phyloP scores from a whole-genome alignment of 2,888 invertebrate species.

The Ochlodes sylvanus region DNA sequence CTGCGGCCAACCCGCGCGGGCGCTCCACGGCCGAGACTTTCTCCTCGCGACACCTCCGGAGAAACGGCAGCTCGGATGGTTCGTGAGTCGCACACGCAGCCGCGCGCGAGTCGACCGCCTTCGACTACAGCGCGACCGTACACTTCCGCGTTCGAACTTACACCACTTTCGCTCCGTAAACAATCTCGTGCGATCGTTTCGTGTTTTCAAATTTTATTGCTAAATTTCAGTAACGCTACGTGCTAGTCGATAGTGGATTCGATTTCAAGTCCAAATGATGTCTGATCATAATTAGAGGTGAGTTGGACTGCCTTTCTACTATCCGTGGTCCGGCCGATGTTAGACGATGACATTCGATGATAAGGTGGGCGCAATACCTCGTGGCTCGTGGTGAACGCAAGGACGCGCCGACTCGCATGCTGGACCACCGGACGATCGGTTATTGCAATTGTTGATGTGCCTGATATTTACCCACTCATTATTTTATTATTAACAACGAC shows the following conservation, averaged over 20 bases:
- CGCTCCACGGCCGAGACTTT: slow-evolving; percentile 83
- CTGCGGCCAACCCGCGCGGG: slow-evolving; percentile 69
- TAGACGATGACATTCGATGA: slow-evolving; percentile 76
- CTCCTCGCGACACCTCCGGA: slow-evolving; percentile 82
- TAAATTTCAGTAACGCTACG: slow-evolving; percentile 43
- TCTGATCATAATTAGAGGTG: slow-evolving; percentile 70
- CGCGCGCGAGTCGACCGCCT: slow-evolving; percentile 76
- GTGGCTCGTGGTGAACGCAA: slow-evolving; percentile 76
- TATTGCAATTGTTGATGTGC: slow-evolving; percentile 42
- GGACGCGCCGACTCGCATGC: slow-evolving; percentile 64
- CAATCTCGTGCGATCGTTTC: slow-evolving; percentile 63
- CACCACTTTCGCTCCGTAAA: slow-evolving; percentile 77
- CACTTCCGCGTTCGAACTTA: slow-evolving; percentile 68
- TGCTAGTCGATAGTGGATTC: slow-evolving; percentile 47
- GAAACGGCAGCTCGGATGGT: slow-evolving; percentile 61
- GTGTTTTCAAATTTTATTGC: slow-evolving; percentile 61
- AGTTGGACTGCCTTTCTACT: slow-evolving; percentile 71
- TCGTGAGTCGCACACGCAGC: slow-evolving; percentile 69
- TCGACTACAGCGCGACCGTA: slow-evolving; percentile 55
- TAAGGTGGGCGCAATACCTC: slow-evolving; percentile 67
- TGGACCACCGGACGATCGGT: slow-evolving; percentile 46
- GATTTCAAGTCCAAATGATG: slow-evolving; percentile 59
- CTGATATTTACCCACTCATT: slow-evolving; percentile 48
- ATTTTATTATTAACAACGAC: slow-evolving; percentile 44
- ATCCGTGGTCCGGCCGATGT: slow-evolving; percentile 53